Evolutionary conservation across 2,797 vertebrate species (phyloP).

Genomic region (Coreius guichenoti): DNA sequence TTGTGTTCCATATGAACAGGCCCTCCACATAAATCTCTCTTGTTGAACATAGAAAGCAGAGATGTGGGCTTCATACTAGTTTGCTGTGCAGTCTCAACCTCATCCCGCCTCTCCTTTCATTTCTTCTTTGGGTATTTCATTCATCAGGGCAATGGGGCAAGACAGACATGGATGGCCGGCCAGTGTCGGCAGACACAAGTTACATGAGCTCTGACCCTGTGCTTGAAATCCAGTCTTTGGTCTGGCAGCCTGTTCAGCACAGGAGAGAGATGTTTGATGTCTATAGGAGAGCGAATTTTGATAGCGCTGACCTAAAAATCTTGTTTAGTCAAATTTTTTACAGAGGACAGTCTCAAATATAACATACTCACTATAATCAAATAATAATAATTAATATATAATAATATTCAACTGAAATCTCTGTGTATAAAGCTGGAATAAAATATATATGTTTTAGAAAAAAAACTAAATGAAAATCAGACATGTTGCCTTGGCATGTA

Average conservation of each 20-base stretch:
- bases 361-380: no score
- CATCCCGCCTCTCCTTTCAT: not conserved
- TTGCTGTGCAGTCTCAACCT: not conserved
- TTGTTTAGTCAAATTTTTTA: not conserved
- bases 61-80: constrained; percentile 8
- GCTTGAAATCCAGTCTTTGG: constrained; percentile 74
- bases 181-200: constrained; percentile 71
- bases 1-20: not conserved
- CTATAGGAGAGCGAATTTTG: constrained; percentile 10
- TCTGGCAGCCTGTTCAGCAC: constrained; percentile 62
- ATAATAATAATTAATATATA: no score
- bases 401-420: no score
- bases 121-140: not conserved
- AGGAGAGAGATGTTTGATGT: not conserved
- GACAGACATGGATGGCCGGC: constrained; percentile 73
- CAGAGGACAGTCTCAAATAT: no score
- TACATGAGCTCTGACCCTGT: constrained; percentile 71
- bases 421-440: no score
- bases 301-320: not conserved
- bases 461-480: no score
- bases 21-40: not conserved
- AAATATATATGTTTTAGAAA: rapidly evolving
- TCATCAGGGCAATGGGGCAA: constrained; percentile 69
- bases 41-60: not conserved
- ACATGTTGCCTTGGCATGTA: no score